These are phyloP conservation scores for Typhlomys cinereus DNA, from an alignment of 2,113 vertebrate species.

Conservation along the genomic window DNA sequence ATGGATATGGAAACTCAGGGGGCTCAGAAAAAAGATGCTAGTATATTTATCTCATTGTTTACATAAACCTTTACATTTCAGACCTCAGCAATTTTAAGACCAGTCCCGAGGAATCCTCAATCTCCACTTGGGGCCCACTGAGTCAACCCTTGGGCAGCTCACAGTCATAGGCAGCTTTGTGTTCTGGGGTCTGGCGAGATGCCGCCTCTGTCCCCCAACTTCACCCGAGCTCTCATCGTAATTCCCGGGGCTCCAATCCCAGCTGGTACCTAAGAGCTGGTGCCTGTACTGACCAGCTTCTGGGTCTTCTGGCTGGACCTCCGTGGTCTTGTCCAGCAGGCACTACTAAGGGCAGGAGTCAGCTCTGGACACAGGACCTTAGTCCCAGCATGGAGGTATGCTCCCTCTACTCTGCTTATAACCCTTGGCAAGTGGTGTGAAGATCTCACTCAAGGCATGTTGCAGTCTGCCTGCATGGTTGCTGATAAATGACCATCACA, in stretches of 20 bases:
- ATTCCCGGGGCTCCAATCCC: slow-evolving; percentile 45
- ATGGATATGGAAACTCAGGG: slow-evolving; percentile 95
- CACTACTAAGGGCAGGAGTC: neutral
- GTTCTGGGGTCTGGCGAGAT: neutral
- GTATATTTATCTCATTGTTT: slow-evolving; percentile 99
- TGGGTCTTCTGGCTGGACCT: slow-evolving; percentile 20
- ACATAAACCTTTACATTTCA: slow-evolving; percentile 99
- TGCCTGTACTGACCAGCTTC: neutral
- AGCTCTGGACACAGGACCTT: slow-evolving; percentile 32
- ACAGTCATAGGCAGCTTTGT: neutral
- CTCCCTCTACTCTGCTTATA: neutral
- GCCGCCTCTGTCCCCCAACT: no score
- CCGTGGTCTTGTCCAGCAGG: neutral
- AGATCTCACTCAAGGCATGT: slow-evolving; percentile 67
- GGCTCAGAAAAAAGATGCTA: slow-evolving; percentile 92
- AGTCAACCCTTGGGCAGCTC: neutral
- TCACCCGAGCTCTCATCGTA: slow-evolving; percentile 20
- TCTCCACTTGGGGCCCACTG: slow-evolving; percentile 70
- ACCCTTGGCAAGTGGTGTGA: slow-evolving; percentile 22
- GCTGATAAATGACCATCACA: no score
- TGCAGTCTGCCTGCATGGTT: no score
- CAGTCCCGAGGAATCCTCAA: slow-evolving; percentile 88
- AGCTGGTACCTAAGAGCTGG: slow-evolving; percentile 78
- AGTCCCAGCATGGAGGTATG: slow-evolving; percentile 57
- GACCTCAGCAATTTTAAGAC: slow-evolving; percentile 95